These are phyloP conservation scores for Pterobdella sp. DNA, from an alignment of 2,888 invertebrate genomes.

Conservation along the genomic window DNA sequence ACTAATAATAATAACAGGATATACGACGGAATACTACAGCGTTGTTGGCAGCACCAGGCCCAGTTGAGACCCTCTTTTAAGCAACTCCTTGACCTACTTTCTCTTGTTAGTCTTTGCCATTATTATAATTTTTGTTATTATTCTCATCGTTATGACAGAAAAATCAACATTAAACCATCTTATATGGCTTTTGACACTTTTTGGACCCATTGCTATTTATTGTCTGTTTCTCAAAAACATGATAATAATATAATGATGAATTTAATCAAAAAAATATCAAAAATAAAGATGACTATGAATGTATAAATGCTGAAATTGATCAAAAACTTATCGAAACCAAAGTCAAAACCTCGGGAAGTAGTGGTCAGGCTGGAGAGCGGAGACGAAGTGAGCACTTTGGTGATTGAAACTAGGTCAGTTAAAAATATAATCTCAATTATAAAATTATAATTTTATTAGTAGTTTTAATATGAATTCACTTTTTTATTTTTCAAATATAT, in stretches of 20 bases:
- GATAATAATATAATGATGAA: too few relatives aligned
- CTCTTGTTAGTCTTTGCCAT: background rate
- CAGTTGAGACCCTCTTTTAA: background rate
- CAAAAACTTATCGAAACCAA: too few relatives aligned
- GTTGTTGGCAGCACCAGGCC: background rate
- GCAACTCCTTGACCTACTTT: conserved; percentile 6
- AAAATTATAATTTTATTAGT: background rate
- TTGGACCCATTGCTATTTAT: too few relatives aligned
- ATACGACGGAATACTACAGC: background rate
- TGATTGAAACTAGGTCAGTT: background rate
- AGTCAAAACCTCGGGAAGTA: background rate
- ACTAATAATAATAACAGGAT: background rate
- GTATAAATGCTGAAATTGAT: too few relatives aligned
- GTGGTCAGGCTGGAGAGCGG: background rate
- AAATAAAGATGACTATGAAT: too few relatives aligned
- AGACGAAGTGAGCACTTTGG: background rate
- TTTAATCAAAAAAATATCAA: too few relatives aligned
- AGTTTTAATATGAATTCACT: background rate
- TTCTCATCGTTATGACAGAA: too few relatives aligned
- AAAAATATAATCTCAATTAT: too few relatives aligned
- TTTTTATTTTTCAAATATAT: too few relatives aligned
- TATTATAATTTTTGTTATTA: conserved; percentile 7
- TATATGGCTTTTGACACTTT: too few relatives aligned
- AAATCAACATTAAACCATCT: too few relatives aligned
- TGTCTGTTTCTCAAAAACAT: too few relatives aligned